Evolutionary conservation across 2,888 invertebrate genomes (phyloP), one percentile per base, ranked within the genome.

Genomic region (Chesias legatella): DNA sequence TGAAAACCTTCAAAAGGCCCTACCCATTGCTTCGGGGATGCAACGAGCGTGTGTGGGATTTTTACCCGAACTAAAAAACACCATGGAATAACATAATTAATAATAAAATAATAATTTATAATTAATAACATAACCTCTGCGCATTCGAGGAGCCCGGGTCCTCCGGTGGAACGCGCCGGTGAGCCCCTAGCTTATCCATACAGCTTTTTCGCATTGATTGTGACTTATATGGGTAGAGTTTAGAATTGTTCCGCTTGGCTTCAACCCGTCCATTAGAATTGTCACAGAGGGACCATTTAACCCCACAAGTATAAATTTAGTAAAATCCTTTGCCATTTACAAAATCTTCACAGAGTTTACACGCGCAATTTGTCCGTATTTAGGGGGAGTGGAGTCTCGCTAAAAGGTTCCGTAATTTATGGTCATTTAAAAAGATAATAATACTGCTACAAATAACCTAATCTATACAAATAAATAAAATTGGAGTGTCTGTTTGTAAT

Each of bases 281-380:
- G 66, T 62, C 65, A 67, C 71, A 58, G 41, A 47, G 76, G 76
- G 70, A 69, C 67, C 64, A 64, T 71, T 74, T 71, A 60, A 58
- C 55, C 48, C 49, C 58, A 31, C 53, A 59, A 55, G 57, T 62
- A 66, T 73, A 73, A 67, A 73, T 72, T 67, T 58, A 44, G 45
- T 51, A 36, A 57, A 62, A 64, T 63, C 67, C 63, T 59, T 60
- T 53, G 46, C 56, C 57, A 51, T 59, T 57, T 52, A 56, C 44
- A 53, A 58, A 59, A 54, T 55, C 52, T 56, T 48, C 44, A 29
- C 34, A 49, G 48, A 50, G 43, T 48, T 45, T 52, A 55, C 46
- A 37, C 35, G 46, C 43, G 53, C 51, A 38, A 53, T 51, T 42
- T 44, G 26, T 33, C 44, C 24, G 42, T 33, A 40, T 42, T 48